phyloP scores from a whole-genome alignment of 2,797 vertebrate genomes.

The Apogon hyalosoma region DNA sequence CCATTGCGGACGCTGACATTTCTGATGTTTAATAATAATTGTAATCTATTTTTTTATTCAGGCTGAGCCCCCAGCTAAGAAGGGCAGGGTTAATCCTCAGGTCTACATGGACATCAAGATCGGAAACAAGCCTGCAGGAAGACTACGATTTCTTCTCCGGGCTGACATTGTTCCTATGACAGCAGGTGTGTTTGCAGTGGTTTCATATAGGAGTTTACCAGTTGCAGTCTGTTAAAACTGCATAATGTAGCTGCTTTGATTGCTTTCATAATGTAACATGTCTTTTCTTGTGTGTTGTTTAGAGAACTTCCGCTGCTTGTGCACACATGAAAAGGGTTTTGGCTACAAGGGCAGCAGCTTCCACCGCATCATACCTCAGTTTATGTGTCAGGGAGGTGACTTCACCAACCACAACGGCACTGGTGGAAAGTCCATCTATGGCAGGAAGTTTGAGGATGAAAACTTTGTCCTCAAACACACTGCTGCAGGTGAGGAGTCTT shows the following conservation, averaged over 20 bases:
- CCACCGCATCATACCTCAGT: constrained; percentile 96
- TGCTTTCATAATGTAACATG: background rate
- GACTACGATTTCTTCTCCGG: constrained; percentile 92
- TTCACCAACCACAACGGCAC: constrained; percentile 99
- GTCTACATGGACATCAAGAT: constrained; percentile 99
- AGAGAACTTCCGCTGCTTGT: constrained; percentile 98
- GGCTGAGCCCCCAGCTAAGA: constrained; percentile 93
- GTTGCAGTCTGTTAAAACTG: background rate
- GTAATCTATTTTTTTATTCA: constrained; percentile 57
- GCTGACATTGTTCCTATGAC: constrained; percentile 98
- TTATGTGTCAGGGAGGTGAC: constrained; percentile 98
- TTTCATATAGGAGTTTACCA: background rate
- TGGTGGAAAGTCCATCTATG: constrained; percentile 96
- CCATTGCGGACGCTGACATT: background rate
- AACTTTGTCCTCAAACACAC: constrained; percentile 98
- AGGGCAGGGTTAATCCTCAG: constrained; percentile 92
- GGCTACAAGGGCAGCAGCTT: constrained; percentile 98
- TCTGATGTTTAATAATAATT: background rate
- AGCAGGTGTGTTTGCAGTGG: constrained; percentile 82
- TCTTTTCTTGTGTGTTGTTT: background rate
- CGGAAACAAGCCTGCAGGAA: constrained; percentile 93
- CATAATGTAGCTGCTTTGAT: background rate
- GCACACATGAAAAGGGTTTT: constrained; percentile 96
- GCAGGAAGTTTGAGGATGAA: constrained; percentile 97
- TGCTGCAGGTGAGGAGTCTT: constrained; percentile 85